Evolutionary conservation across 2,113 vertebrate species (phyloP).

Genomic region (Oenanthe oenanthe): DNA sequence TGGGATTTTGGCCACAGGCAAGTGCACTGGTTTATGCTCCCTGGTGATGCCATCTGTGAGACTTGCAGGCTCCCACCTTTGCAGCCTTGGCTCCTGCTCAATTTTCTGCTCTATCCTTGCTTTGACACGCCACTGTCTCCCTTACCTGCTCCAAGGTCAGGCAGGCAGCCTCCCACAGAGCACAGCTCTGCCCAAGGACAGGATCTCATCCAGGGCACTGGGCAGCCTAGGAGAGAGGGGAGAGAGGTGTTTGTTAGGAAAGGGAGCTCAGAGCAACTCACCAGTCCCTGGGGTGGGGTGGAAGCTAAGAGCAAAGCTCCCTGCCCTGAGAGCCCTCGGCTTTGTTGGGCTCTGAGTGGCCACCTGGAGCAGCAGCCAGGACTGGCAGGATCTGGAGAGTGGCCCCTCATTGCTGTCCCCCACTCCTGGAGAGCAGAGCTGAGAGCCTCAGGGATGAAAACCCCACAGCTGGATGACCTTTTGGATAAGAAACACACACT

Average conservation of each 20-base stretch:
- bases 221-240: neutral
- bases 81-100: neutral
- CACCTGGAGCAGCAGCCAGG: neutral
- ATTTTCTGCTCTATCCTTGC: neutral
- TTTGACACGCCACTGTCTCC: neutral
- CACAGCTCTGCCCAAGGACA: neutral
- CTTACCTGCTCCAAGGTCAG: conserved; percentile 11
- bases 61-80: neutral
- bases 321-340: neutral
- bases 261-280: neutral
- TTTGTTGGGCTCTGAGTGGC: neutral
- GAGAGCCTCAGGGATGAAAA: neutral
- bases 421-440: neutral
- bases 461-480: neutral
- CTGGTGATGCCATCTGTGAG: neutral
- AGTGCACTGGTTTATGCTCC: neutral
- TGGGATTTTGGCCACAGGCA: neutral
- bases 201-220: neutral
- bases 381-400: neutral
- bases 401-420: neutral
- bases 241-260: neutral
- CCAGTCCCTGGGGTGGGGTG: neutral
- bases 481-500: neutral
- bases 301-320: neutral
- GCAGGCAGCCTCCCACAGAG: neutral